These are phyloP conservation scores for Melolontha melolontha DNA, from an alignment of 2,888 invertebrate genomes.

Conservation along the genomic window DNA sequence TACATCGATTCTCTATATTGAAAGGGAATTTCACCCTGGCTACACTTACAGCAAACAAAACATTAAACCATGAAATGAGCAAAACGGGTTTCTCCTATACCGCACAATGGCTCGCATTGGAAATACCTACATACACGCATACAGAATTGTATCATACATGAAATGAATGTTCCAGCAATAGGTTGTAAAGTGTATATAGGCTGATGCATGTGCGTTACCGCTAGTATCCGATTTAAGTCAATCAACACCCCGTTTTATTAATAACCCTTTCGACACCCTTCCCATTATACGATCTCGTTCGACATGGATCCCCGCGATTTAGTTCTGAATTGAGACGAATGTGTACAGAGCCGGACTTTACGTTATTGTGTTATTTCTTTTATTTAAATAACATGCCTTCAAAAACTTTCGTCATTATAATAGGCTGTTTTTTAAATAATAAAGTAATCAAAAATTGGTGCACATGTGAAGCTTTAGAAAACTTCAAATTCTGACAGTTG, in stretches of 20 bases:
- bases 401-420: too few species aligned
- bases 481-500: too few species aligned
- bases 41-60: conserved; percentile 42
- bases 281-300: conserved; percentile 39
- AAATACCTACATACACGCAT: background rate
- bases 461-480: too few species aligned
- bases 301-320: conserved; percentile 36
- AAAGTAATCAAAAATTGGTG: too few species aligned
- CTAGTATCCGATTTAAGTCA: conserved; percentile 33
- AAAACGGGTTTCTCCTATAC: conserved; percentile 33
- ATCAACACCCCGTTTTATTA: conserved; percentile 42
- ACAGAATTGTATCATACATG: too few species aligned
- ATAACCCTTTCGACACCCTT: conserved; percentile 44
- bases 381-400: too few species aligned
- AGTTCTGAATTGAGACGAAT: conserved; percentile 29
- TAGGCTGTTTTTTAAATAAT: too few species aligned
- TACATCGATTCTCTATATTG: conserved; percentile 39
- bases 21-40: conserved; percentile 40
- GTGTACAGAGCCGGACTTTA: conserved; percentile 21
- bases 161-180: background rate
- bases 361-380: conserved; percentile 12
- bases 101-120: conserved; percentile 21
- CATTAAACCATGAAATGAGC: conserved; percentile 44
- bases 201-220: conserved; percentile 19
- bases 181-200: conserved; percentile 5